Evolutionary conservation across 2,797 vertebrate species (phyloP), one percentile per base, ranked within the genome.

Genomic region (Allobates femoralis): DNA sequence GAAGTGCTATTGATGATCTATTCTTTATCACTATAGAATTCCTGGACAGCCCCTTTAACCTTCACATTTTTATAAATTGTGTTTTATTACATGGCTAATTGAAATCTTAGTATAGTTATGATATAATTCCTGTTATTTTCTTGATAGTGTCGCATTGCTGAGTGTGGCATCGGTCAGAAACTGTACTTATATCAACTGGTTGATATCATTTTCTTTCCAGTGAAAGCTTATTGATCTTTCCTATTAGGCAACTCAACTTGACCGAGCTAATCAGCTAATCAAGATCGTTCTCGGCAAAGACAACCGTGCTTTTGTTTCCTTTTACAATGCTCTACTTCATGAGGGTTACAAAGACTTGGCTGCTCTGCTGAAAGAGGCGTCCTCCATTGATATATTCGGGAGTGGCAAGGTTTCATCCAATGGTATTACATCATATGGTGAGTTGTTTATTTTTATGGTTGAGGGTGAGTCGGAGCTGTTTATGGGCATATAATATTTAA

Each of bases 281-380:
- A 96, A 97, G 83, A 89, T 96, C 69, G 93, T 99, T 88, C 94
- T 99, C 88, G 90, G 82, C 62, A 99, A 98, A 92, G 96, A 96
- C 92, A 97, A 98, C 91, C 89, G 89, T 64, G 92, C 96, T 12
- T 98, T 97, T 83, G 93, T 97, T 90, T 99, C 98, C 7, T 98
- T 99, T 93, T 99, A 99, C 91, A 99, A 99, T 46, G 97, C 97
- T 26, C 90, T 99, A 2, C 91, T 97, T 62, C 95, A 94, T 0
- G 97, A 99, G 91, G 93, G 95, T 0, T 99, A 99, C 78, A 91
- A 94, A 84, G 97, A 99, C 91, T 94, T 99, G 89, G 98, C 98
- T 78, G 92, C 77, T 0, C 93, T 97, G 89, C 96, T 99, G 18
- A 94, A 95, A 6, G 90, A 89, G 0, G 94, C 92, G 69, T 91